Conservation (phyloP, 2,113 vertebrate species). For the Oreocharis arfaki region DNA sequence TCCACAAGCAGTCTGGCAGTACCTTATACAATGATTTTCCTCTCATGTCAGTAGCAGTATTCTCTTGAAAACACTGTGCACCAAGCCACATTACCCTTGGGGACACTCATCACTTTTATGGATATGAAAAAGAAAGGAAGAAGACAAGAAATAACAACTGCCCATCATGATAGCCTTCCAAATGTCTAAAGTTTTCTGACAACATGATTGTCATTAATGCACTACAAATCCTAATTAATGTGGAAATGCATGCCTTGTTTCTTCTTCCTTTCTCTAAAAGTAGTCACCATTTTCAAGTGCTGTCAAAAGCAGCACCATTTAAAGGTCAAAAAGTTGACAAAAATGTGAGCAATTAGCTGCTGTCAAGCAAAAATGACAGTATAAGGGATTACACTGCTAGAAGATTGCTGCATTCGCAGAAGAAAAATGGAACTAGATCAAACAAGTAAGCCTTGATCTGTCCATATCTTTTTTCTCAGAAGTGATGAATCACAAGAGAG, state of each 20-base stretch:
- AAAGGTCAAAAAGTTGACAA: constrained; percentile 16
- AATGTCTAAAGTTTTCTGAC: neutral
- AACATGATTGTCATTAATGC: constrained; percentile 24
- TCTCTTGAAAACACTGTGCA: neutral
- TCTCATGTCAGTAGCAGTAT: neutral
- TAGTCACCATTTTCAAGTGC: neutral
- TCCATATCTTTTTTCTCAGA: neutral
- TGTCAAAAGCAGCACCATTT: neutral
- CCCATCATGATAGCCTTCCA: neutral
- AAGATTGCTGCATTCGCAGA: neutral
- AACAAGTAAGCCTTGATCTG: neutral
- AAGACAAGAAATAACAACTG: constrained; percentile 1
- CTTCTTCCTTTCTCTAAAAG: neutral
- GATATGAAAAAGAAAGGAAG: neutral
- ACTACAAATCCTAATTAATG: constrained; percentile 30
- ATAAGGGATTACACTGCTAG: neutral
- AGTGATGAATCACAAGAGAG: neutral
- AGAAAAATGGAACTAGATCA: neutral
- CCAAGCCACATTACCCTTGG: neutral
- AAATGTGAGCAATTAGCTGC: constrained; percentile 16
- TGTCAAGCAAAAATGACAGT: neutral
- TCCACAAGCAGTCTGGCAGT: neutral
- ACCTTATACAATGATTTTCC: neutral
- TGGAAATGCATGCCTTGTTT: neutral
- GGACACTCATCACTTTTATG: neutral